Conservation (phyloP, 2,888 invertebrate species). For the Drosophila bunnanda region DNA sequence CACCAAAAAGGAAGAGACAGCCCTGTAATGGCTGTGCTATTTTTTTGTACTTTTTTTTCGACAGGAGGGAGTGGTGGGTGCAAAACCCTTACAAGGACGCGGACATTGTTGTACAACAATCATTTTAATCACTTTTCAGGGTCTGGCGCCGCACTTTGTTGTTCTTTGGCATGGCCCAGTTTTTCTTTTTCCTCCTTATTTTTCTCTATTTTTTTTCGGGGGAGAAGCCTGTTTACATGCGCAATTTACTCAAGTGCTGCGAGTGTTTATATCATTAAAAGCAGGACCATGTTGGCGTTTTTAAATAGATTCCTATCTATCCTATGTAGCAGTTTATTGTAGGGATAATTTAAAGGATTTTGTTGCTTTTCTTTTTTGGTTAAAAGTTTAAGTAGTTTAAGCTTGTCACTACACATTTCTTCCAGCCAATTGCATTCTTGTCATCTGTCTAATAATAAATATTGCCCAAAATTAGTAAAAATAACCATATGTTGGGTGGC, state of each 20-base stretch:
- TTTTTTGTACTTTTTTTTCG: constrained; percentile 20
- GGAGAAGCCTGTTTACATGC: constrained; percentile 70
- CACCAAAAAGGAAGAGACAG: constrained; percentile 21
- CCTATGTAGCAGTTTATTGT: not conserved
- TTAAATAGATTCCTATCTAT: constrained; percentile 9
- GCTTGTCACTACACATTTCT: not conserved
- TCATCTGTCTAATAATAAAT: constrained; percentile 26
- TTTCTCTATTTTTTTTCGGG: not conserved
- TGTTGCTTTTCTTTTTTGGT: too few species aligned
- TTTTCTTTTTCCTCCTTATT: not conserved
- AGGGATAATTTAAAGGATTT: not conserved
- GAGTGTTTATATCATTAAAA: constrained; percentile 74
- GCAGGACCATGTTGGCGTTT: constrained; percentile 17
- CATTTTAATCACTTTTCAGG: constrained; percentile 81
- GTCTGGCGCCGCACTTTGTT: constrained; percentile 63
- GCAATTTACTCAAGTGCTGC: constrained; percentile 79
- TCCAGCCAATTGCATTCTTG: constrained; percentile 1
- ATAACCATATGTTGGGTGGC: constrained; percentile 22
- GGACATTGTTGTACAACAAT: constrained; percentile 65
- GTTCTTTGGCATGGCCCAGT: constrained; percentile 23
- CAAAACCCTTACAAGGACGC: constrained; percentile 55
- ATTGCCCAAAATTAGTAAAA: constrained; percentile 8
- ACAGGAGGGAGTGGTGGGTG: constrained; percentile 9
- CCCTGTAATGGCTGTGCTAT: constrained; percentile 66
- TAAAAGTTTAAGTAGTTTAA: too few species aligned